Base-by-base conservation (phyloP, 2,888 invertebrate species). In the Lordiphosa fenestrarum region DNA sequence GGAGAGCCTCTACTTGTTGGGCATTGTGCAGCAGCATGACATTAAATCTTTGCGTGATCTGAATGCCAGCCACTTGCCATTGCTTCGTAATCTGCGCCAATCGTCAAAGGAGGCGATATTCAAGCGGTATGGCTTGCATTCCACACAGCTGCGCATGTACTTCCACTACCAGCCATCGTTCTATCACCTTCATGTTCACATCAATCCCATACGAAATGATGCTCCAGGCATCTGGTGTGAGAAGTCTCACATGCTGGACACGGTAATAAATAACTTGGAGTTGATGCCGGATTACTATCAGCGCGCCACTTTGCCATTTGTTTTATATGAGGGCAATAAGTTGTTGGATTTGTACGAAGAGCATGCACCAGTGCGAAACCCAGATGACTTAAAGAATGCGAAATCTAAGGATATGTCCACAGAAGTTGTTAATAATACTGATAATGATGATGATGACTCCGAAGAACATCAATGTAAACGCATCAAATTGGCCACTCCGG, bases 121-220 rank as follows among this genome's bases (percentile, higher is more conserved):
- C 47, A 91, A 95, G 33, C 95, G 94, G 80, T 98, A 95, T 90
- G 92, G 92, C 10, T 76, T 99, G 1, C 90, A 92, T 3, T 88
- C 91, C 12, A 92, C 92, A 4, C 94, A 96, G 85, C 88, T 98
- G 23, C 92, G 98, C 21, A 92, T 96, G 63, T 99, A 95, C 88
- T 88, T 98, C 0, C 98, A 99, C 88, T 99, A 99, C 90, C 98
- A 97, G 84, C 99, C 99, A 0, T 96, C 98, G 0, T 99, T 97
- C 90, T 98, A 98, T 90, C 98, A 99, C 87, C 91, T 99, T 0
- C 99, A 99, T 88, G 92, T 99, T 0, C 99, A 99, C 89, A 96
- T 98, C 85, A 96, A 96, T 9, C 93, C 93, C 56, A 88, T 98
- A 2, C 91, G 92, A 42, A 94, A 94, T 90, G 95, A 96, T 74